Percentiles rank a stretch among this genome's conserved stretches.
Conservation (phyloP, 2,888 invertebrate genomes). For the Tricholauxania praeusta region DNA sequence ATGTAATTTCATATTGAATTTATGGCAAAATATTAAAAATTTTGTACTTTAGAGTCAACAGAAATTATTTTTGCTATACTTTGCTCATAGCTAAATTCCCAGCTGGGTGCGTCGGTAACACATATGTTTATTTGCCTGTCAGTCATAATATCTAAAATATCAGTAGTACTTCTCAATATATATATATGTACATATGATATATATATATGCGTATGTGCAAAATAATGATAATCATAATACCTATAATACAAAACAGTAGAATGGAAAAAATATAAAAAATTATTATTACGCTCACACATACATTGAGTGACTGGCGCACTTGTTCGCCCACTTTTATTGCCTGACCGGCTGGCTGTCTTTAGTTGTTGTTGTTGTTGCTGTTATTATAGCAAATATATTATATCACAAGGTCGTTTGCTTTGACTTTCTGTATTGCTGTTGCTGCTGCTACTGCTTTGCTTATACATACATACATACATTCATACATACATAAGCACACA, state of each 20-base stretch:
- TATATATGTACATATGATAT: too few species aligned
- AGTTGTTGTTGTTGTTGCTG: slow-evolving; percentile 7
- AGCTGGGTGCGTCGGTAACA: too few species aligned
- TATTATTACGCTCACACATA: background rate
- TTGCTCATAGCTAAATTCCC: too few species aligned
- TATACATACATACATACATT: background rate
- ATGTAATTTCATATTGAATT: too few species aligned
- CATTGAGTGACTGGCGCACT: background rate
- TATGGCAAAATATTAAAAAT: too few species aligned
- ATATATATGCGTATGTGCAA: too few species aligned
- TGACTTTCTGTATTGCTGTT: slow-evolving; percentile 8
- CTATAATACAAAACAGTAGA: background rate
- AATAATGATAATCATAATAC: too few species aligned
- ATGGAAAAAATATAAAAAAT: background rate
- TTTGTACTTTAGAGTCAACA: too few species aligned
- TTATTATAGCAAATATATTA: slow-evolving; percentile 21
- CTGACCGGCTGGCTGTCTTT: background rate
- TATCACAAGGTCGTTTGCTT: slow-evolving; percentile 38
- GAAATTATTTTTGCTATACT: too few species aligned
- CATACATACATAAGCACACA: background rate
- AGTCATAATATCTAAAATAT: too few species aligned
- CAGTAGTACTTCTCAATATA: too few species aligned
- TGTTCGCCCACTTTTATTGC: slow-evolving; percentile 17
- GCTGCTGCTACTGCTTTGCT: slow-evolving; percentile 13
- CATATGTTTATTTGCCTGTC: too few species aligned